These are phyloP conservation scores for Macropis europaea DNA, from an alignment of 2,888 invertebrate genomes.

Conservation along the genomic window DNA sequence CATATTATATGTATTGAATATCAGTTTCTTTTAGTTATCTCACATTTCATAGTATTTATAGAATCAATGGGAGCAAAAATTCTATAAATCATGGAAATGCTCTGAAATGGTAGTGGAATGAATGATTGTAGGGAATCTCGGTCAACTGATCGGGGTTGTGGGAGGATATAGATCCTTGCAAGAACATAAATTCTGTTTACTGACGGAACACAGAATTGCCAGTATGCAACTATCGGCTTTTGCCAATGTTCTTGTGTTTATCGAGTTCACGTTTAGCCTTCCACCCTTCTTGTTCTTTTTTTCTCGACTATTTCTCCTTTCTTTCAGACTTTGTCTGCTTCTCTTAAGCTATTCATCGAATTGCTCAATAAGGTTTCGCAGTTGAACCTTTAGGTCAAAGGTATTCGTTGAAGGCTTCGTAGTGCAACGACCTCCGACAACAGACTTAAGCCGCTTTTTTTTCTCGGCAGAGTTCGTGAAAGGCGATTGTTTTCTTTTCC, in stretches of 20 bases:
- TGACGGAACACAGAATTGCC: slow-evolving; percentile 9
- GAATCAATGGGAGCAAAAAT: background rate
- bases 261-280: slow-evolving; percentile 42
- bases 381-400: slow-evolving; percentile 55
- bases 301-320: slow-evolving; percentile 10
- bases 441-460: slow-evolving; percentile 30
- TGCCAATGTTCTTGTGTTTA: slow-evolving; percentile 41
- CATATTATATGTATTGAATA: no score
- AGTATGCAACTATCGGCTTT: slow-evolving; percentile 34
- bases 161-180: slow-evolving; percentile 25
- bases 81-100: background rate
- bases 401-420: slow-evolving; percentile 48
- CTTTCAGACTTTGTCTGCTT: slow-evolving; percentile 21
- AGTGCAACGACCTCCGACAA: slow-evolving; percentile 42
- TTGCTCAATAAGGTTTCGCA: slow-evolving; percentile 58
- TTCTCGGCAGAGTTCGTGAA: background rate
- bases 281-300: slow-evolving; percentile 15
- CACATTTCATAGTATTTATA: no score
- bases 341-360: slow-evolving; percentile 57
- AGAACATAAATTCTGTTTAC: slow-evolving; percentile 40
- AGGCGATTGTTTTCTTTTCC: slow-evolving; percentile 23
- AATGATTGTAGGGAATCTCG: slow-evolving; percentile 19
- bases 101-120: background rate
- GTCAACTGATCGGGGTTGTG: slow-evolving; percentile 16
- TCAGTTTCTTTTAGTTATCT: no score